Evolutionary conservation across 2,888 invertebrate species (phyloP).

Genomic region (Plebejus argus): DNA sequence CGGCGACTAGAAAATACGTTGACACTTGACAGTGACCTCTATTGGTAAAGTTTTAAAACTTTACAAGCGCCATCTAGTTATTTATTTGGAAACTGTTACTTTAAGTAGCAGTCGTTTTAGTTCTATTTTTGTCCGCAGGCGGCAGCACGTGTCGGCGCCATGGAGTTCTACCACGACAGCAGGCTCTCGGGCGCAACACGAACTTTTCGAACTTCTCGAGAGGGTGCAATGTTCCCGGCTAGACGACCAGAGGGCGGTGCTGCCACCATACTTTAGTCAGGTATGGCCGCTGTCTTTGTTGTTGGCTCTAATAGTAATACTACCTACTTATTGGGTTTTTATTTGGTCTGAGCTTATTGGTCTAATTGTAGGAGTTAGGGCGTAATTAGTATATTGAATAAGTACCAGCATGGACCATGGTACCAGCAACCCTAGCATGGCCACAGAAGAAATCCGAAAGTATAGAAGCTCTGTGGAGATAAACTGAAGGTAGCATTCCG

Average conservation of each 20-base stretch:
- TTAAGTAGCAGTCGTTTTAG: constrained; percentile 36
- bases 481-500: too few species aligned
- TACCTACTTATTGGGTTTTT: too few species aligned
- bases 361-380: too few species aligned
- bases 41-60: background rate
- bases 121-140: constrained; percentile 72
- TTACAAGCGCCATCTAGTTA: constrained; percentile 49
- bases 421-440: too few species aligned
- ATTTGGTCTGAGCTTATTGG: too few species aligned
- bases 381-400: too few species aligned
- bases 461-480: too few species aligned
- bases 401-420: too few species aligned
- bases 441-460: too few species aligned
- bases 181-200: constrained; percentile 83
- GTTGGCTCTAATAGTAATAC: background rate
- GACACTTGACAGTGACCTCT: background rate
- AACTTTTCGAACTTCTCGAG: constrained; percentile 96
- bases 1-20: background rate
- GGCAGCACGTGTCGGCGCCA: constrained; percentile 83
- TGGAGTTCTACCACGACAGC: constrained; percentile 78
- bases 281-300: constrained; percentile 63
- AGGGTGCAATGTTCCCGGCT: constrained; percentile 96
- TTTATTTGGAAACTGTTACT: background rate
- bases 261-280: constrained; percentile 95
- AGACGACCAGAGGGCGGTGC: constrained; percentile 98